Conservation (phyloP, 2,888 invertebrate genomes). For the Fragum fragum region DNA sequence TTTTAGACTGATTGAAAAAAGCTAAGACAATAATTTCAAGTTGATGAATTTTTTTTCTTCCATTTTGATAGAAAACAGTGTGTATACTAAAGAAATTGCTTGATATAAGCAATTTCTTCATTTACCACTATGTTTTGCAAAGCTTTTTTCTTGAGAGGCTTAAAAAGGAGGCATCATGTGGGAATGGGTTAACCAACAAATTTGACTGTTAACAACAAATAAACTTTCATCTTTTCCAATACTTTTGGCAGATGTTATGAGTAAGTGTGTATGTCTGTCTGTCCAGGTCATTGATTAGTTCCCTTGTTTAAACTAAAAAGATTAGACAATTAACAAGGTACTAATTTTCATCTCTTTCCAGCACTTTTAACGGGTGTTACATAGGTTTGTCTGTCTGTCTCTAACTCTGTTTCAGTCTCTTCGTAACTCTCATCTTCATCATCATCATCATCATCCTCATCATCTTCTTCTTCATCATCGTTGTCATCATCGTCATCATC, state of each 20-base stretch:
- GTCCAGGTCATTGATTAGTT: too few relatives aligned
- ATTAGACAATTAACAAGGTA: too few relatives aligned
- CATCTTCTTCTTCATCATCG: slow-evolving; percentile 69
- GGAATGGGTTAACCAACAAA: not conserved
- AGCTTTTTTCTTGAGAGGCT: not conserved
- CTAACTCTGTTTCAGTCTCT: slow-evolving; percentile 55
- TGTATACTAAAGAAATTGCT: too few relatives aligned
- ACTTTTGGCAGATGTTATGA: too few relatives aligned
- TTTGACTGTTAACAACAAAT: not conserved
- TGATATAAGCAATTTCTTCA: slow-evolving; percentile 1
- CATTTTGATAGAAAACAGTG: too few relatives aligned
- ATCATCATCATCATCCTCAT: slow-evolving; percentile 67
- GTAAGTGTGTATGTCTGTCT: too few relatives aligned
- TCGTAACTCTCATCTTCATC: slow-evolving; percentile 49
- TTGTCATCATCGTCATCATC: slow-evolving; percentile 71
- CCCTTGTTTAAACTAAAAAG: too few relatives aligned
- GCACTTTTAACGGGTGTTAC: slow-evolving; percentile 38
- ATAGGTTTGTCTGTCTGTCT: slow-evolving; percentile 45
- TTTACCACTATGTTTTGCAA: too few relatives aligned
- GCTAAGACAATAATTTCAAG: not conserved
- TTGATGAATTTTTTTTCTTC: not conserved
- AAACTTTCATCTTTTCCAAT: too few relatives aligned
- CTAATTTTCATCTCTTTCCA: slow-evolving; percentile 20
- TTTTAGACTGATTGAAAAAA: not conserved
- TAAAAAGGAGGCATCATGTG: not conserved